These are phyloP conservation scores for Triplophysa tibetana DNA, from an alignment of 2,113 vertebrate genomes.

Conservation along the genomic window DNA sequence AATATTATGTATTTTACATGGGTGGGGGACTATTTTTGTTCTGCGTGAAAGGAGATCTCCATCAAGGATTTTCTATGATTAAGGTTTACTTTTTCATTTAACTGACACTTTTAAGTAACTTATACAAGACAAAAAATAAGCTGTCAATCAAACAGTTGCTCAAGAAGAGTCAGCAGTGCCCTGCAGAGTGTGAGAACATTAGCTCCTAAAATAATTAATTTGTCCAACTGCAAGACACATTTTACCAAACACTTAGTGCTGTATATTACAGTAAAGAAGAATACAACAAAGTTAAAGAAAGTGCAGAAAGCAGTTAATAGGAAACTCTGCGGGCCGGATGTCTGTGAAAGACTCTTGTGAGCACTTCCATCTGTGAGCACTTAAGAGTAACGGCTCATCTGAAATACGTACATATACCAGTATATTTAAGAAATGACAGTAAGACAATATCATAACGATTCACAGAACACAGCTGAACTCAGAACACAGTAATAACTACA, in stretches of 20 bases:
- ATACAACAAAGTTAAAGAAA: background rate
- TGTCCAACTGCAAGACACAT: no score
- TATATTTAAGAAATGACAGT: conserved; percentile 62
- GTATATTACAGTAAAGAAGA: background rate
- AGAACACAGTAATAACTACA: conserved; percentile 62
- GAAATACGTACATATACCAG: conserved; percentile 68
- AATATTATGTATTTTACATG: background rate
- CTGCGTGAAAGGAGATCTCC: background rate
- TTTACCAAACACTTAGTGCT: no score
- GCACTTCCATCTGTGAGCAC: conserved; percentile 68
- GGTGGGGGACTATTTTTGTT: background rate
- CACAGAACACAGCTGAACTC: conserved; percentile 67
- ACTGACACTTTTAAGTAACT: background rate
- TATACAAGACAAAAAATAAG: background rate
- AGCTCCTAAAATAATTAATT: no score
- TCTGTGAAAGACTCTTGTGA: conserved; percentile 52
- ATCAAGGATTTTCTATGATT: background rate
- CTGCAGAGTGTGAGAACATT: no score
- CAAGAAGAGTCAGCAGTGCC: no score
- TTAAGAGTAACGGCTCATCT: conserved; percentile 54
- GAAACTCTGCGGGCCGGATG: conserved; percentile 64
- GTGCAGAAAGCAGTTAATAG: conserved; percentile 44
- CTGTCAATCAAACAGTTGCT: no score
- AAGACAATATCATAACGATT: conserved; percentile 66
- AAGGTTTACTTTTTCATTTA: background rate